Evolutionary conservation across 2,797 vertebrate genomes (phyloP).

Genomic region (Myiotriccus ornatus): DNA sequence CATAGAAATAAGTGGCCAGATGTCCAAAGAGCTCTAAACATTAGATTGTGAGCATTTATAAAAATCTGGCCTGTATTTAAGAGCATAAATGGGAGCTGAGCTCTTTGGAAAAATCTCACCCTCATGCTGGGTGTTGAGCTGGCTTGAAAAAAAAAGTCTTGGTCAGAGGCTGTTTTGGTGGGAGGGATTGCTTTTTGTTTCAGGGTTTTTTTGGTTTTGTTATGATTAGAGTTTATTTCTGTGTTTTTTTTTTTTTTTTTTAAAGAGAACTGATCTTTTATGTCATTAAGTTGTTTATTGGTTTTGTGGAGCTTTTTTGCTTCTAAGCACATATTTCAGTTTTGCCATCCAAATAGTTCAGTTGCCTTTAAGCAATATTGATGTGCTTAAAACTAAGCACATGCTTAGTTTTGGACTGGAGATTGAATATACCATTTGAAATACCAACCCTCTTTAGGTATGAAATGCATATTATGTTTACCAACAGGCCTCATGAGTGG

Average conservation of each 20-base stretch:
- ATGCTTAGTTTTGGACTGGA: not conserved
- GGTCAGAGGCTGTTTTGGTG: not conserved
- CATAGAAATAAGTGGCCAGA: constrained; percentile 50
- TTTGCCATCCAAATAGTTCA: not conserved
- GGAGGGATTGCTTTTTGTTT: not conserved
- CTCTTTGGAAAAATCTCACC: constrained; percentile 25
- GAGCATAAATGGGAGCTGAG: not conserved
- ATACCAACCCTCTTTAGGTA: not conserved
- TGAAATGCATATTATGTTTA: not conserved
- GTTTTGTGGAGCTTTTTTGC: not conserved
- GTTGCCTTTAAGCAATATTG: not conserved
- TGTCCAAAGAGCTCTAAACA: constrained; percentile 46
- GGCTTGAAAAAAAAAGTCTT: not conserved
- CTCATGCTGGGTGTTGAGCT: constrained; percentile 9
- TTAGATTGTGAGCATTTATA: constrained; percentile 27
- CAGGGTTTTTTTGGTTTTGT: not conserved
- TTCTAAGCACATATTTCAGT: not conserved
- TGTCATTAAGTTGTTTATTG: not conserved
- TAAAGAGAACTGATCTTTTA: not conserved
- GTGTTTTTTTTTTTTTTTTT: not conserved
- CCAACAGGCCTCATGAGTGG: fast-evolving
- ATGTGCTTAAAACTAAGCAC: not conserved
- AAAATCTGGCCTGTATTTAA: constrained; percentile 59
- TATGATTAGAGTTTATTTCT: not conserved
- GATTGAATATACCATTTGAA: not conserved